A percentile compares a stretch with the other conserved stretches of the same genome.
Evolutionary conservation across 2,888 invertebrate species (phyloP).

Genomic region (Folsomia candida): DNA sequence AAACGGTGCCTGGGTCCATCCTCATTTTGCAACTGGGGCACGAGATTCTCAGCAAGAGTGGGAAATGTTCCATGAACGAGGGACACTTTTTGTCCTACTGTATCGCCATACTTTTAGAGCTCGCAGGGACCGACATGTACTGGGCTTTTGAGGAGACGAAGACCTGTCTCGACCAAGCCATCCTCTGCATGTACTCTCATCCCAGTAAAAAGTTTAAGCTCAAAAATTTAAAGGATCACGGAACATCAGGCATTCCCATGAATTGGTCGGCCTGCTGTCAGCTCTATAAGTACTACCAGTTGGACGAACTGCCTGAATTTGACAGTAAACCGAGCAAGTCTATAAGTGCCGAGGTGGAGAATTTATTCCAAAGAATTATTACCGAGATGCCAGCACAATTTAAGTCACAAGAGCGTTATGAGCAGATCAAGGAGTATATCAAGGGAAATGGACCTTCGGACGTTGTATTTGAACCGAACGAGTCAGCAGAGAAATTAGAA

Average conservation of each 20-base stretch:
- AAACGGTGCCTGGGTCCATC: slow-evolving; percentile 45
- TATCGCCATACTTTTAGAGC: slow-evolving; percentile 68
- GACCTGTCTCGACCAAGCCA: slow-evolving; percentile 78
- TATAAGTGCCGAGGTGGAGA: slow-evolving; percentile 78
- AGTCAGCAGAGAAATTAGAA: not conserved
- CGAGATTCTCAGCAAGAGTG: slow-evolving; percentile 41
- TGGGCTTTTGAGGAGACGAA: slow-evolving; percentile 67
- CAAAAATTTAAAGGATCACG: slow-evolving; percentile 47
- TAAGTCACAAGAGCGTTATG: slow-evolving; percentile 59
- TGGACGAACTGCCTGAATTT: slow-evolving; percentile 74
- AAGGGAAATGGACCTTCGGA: not conserved
- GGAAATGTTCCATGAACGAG: slow-evolving; percentile 56
- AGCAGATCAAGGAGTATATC: slow-evolving; percentile 29
- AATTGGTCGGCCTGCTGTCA: slow-evolving; percentile 54
- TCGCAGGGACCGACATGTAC: slow-evolving; percentile 57
- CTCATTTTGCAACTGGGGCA: slow-evolving; percentile 48
- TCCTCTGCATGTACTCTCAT: slow-evolving; percentile 82
- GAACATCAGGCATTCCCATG: slow-evolving; percentile 31
- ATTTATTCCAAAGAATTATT: slow-evolving; percentile 68
- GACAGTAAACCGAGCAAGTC: slow-evolving; percentile 72
- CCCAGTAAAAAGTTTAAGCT: slow-evolving; percentile 67
- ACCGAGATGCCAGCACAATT: slow-evolving; percentile 67
- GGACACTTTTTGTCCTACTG: slow-evolving; percentile 76
- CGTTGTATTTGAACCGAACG: not conserved
- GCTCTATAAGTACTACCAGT: slow-evolving; percentile 73